Percentiles rank a stretch among this genome's conserved stretches.
These are phyloP conservation scores for Argynnis bischoffii DNA, from an alignment of 2,888 invertebrate genomes.

Conservation along the genomic window DNA sequence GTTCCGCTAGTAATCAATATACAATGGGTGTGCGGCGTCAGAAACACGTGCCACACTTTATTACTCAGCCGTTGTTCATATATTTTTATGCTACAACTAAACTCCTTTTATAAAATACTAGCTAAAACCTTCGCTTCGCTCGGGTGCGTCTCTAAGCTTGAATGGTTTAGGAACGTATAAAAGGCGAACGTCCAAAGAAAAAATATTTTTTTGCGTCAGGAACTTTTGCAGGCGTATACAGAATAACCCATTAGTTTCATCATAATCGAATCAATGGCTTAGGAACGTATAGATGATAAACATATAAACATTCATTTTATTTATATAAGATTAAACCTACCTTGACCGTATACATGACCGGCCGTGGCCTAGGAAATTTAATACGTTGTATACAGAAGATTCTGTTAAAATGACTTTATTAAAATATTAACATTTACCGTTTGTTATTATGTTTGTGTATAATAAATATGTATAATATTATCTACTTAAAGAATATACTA, in stretches of 20 bases:
- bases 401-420: background rate
- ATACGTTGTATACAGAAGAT: slow-evolving; percentile 8
- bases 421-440: background rate
- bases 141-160: too few species aligned
- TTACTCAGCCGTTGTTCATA: background rate
- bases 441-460: background rate
- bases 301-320: background rate
- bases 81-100: background rate
- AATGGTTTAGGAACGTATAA: too few species aligned
- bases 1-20: slow-evolving; percentile 15
- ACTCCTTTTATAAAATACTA: background rate
- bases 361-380: slow-evolving; percentile 19
- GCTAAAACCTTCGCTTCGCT: too few species aligned
- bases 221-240: too few species aligned
- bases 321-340: slow-evolving; percentile 3
- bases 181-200: too few species aligned
- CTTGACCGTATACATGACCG: slow-evolving; percentile 16
- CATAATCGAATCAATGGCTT: too few species aligned
- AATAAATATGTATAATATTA: too few species aligned
- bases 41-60: slow-evolving; percentile 10
- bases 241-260: too few species aligned
- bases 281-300: too few species aligned
- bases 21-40: slow-evolving; percentile 16
- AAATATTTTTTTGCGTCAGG: too few species aligned
- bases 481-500: too few species aligned